A percentile compares a stretch with the other conserved stretches of the same genome.
Evolutionary conservation across 2,113 vertebrate species (phyloP).

Genomic region (Phrynocephalus versicolor): DNA sequence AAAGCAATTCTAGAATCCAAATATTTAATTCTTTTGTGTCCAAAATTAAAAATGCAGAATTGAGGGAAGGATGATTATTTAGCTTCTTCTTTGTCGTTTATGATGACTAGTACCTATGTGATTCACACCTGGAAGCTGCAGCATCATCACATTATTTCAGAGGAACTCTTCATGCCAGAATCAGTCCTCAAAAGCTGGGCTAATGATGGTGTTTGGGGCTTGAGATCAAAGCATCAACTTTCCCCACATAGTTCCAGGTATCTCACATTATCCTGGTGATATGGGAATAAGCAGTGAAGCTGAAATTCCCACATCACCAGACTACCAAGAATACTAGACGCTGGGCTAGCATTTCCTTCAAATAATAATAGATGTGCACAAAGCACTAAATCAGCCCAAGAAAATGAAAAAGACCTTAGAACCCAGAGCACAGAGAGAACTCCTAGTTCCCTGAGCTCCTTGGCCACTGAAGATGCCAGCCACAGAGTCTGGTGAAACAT

Average conservation of each 20-base stretch:
- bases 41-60: background rate
- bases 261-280: background rate
- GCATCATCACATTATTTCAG: background rate
- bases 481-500: no score
- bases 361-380: background rate
- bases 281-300: background rate
- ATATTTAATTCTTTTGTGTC: background rate
- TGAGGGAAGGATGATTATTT: background rate
- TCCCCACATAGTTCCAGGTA: background rate
- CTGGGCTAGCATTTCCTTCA: background rate
- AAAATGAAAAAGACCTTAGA: background rate
- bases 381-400: background rate
- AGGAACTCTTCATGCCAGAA: background rate
- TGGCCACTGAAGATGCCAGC: no score
- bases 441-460: no score
- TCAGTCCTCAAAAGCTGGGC: background rate
- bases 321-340: background rate
- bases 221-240: background rate
- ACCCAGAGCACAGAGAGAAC: no score
- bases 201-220: background rate
- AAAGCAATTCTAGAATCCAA: conserved; percentile 1
- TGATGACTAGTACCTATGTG: background rate
- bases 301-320: background rate
- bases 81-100: background rate
- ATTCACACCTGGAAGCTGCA: background rate